Conservation (phyloP, 2,888 invertebrate genomes). For the Eristalinus aeneus region DNA sequence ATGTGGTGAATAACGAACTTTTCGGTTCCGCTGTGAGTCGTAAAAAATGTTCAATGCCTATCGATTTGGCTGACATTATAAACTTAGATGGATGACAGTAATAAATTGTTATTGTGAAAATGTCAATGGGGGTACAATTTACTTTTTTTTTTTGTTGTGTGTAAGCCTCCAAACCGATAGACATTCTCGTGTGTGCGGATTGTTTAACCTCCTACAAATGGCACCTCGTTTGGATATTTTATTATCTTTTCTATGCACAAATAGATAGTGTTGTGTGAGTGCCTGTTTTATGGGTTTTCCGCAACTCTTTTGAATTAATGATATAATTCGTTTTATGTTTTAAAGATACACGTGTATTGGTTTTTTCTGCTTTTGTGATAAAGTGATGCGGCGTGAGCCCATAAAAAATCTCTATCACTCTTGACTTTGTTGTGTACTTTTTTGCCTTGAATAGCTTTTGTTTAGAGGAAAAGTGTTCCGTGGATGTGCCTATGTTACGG, state of each 20-base stretch:
- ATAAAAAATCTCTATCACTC: too few species aligned
- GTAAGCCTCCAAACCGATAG: not conserved
- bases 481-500: too few species aligned
- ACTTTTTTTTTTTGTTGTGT: slow-evolving; percentile 26
- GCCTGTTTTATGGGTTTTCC: not conserved
- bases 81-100: slow-evolving; percentile 51
- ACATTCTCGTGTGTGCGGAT: not conserved
- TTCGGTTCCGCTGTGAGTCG: slow-evolving; percentile 22
- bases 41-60: slow-evolving; percentile 22
- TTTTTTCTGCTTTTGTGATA: too few species aligned
- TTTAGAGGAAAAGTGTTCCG: too few species aligned
- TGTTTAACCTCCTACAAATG: slow-evolving; percentile 11
- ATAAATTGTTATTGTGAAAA: slow-evolving; percentile 57
- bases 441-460: too few species aligned
- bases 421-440: too few species aligned
- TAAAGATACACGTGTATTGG: not conserved
- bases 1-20: slow-evolving; percentile 36
- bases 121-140: slow-evolving; percentile 6
- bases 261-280: not conserved
- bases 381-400: too few species aligned
- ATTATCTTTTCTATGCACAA: not conserved
- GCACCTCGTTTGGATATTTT: not conserved
- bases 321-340: not conserved
- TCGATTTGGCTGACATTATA: slow-evolving; percentile 41
- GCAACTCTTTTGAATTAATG: not conserved